Conservation (phyloP, 2,113 vertebrate species). For the Lepidothrix coronata region DNA sequence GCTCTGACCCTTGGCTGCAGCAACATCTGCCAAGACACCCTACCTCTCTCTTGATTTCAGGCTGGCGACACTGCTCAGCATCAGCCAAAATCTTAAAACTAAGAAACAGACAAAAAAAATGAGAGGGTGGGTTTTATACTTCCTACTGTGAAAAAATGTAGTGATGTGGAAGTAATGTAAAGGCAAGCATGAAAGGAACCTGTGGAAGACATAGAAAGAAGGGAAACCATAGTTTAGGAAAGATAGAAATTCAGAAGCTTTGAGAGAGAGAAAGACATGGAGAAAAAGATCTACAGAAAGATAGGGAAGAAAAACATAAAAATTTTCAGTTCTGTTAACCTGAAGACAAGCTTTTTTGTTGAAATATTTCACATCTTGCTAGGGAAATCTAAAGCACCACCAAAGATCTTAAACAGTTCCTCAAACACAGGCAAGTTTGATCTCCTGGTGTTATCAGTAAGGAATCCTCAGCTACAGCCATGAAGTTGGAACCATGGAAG, state of each 20-base stretch:
- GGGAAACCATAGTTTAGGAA: background rate
- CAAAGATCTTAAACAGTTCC: background rate
- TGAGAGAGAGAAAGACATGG: background rate
- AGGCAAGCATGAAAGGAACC: background rate
- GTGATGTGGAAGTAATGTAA: background rate
- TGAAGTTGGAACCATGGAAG: background rate
- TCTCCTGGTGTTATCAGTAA: background rate
- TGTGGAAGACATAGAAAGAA: background rate
- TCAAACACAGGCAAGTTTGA: accelerated
- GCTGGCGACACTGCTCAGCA: background rate
- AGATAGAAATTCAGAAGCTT: background rate
- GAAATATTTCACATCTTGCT: background rate
- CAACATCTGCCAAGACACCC: background rate
- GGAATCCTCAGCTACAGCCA: background rate
- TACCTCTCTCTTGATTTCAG: background rate
- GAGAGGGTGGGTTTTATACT: background rate
- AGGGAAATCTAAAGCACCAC: background rate
- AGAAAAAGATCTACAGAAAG: background rate
- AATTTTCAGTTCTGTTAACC: background rate
- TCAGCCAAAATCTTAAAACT: background rate
- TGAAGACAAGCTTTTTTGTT: background rate
- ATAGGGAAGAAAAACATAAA: background rate
- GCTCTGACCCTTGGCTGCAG: background rate
- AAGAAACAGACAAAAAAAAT: background rate
- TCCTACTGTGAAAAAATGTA: background rate